These are phyloP conservation scores for Ennomos quercinarius DNA, from an alignment of 2,888 invertebrate species.

Conservation along the genomic window DNA sequence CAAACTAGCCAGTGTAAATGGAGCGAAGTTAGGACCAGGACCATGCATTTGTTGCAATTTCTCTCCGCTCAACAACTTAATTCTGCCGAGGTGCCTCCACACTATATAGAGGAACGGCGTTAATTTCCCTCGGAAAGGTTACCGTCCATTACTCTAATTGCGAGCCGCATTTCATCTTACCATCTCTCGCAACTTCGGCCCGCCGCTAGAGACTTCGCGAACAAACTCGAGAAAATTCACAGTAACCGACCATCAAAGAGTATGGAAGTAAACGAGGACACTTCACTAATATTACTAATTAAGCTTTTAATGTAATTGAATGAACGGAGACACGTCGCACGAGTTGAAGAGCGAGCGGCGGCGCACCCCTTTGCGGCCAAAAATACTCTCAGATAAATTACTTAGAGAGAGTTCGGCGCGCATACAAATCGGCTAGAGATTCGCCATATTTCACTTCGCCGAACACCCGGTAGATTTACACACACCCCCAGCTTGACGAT, in stretches of 20 bases:
- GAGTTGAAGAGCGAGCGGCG: slow-evolving; percentile 62
- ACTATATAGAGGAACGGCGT: slow-evolving; percentile 76
- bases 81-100: slow-evolving; percentile 73
- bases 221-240: slow-evolving; percentile 76
- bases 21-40: slow-evolving; percentile 72
- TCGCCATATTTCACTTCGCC: slow-evolving; percentile 75
- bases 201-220: slow-evolving; percentile 67
- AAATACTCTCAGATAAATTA: slow-evolving; percentile 82
- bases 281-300: slow-evolving; percentile 82
- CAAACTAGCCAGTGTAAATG: slow-evolving; percentile 73
- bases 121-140: slow-evolving; percentile 76
- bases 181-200: slow-evolving; percentile 77
- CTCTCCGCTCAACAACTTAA: slow-evolving; percentile 73
- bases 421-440: slow-evolving; percentile 78
- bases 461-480: slow-evolving; percentile 74
- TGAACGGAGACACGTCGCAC: slow-evolving; percentile 74
- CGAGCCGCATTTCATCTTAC: slow-evolving; percentile 81
- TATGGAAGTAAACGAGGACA: slow-evolving; percentile 74
- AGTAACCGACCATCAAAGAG: slow-evolving; percentile 75
- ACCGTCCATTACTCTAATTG: slow-evolving; percentile 84
- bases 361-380: slow-evolving; percentile 69
- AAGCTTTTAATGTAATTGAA: slow-evolving; percentile 84
- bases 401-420: slow-evolving; percentile 72
- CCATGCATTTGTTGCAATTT: slow-evolving; percentile 83
- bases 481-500: slow-evolving; percentile 61